phyloP scores from a whole-genome alignment of 2,797 vertebrate genomes.

The Phaenicophaeus curvirostris region DNA sequence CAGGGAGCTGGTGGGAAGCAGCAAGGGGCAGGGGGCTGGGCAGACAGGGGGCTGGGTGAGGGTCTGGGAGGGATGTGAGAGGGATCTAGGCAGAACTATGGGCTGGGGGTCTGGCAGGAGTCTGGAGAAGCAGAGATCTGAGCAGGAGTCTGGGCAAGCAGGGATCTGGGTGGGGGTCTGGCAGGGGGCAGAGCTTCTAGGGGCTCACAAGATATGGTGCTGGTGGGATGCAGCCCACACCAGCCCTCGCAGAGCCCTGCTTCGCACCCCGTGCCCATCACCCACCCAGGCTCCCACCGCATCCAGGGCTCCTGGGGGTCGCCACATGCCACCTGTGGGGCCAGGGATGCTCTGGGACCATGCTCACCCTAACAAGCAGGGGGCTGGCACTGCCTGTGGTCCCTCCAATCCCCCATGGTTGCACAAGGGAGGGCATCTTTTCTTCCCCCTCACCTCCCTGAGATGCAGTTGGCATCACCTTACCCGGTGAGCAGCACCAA shows the following conservation, averaged over 20 bases:
- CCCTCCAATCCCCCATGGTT: too few species aligned
- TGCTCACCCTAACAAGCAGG: neutral
- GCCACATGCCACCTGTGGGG: neutral
- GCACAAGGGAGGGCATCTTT: too few species aligned
- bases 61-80: neutral
- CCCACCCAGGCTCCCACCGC: neutral
- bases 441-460: too few species aligned
- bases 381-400: neutral
- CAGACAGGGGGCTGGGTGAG: neutral
- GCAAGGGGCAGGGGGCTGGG: neutral
- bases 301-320: neutral
- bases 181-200: neutral
- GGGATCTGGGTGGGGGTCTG: too few species aligned
- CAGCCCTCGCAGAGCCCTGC: accelerated
- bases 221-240: neutral
- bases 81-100: too few species aligned
- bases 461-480: too few species aligned
- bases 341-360: too few species aligned
- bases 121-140: too few species aligned
- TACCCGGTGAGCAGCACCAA: accelerated
- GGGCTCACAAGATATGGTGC: neutral
- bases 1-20: neutral
- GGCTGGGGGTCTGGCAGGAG: neutral
- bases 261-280: accelerated
- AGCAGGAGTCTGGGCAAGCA: too few species aligned